Conservation (phyloP, 2,113 vertebrate genomes). For the Pholis gunnellus region DNA sequence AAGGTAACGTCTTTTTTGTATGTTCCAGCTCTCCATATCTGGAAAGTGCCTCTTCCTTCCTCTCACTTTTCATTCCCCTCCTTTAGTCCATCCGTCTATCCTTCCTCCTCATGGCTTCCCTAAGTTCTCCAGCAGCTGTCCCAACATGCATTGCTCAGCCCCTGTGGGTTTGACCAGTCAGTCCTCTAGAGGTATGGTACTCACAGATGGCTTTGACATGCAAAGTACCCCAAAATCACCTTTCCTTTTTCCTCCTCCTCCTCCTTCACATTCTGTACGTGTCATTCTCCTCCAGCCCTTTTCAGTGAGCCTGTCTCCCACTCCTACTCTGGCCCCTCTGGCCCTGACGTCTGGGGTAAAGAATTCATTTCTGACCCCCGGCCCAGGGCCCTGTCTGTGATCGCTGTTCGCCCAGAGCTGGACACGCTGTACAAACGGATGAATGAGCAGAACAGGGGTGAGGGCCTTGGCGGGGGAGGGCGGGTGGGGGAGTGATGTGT, state of each 20-base stretch:
- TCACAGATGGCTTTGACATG: slow-evolving; percentile 7
- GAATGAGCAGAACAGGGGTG: slow-evolving; percentile 77
- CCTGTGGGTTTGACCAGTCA: slow-evolving; percentile 67
- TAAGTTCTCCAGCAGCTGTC: slow-evolving; percentile 81
- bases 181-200: slow-evolving; percentile 65
- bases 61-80: slow-evolving; percentile 62
- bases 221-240: background rate
- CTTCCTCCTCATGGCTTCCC: slow-evolving; percentile 71
- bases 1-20: slow-evolving; percentile 36
- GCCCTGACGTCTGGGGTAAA: slow-evolving; percentile 72
- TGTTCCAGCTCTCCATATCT: background rate
- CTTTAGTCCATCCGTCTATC: slow-evolving; percentile 74
- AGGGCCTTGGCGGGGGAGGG: slow-evolving; percentile 46
- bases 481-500: slow-evolving; percentile 1
- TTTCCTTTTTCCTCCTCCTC: slow-evolving; percentile 23
- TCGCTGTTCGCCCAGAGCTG: slow-evolving; percentile 73
- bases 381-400: slow-evolving; percentile 76
- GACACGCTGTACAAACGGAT: slow-evolving; percentile 76
- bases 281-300: slow-evolving; percentile 83
- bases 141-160: slow-evolving; percentile 80
- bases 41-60: slow-evolving; percentile 26
- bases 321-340: slow-evolving; percentile 65
- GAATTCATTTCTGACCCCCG: slow-evolving; percentile 67
- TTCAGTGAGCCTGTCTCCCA: slow-evolving; percentile 79
- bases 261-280: slow-evolving; percentile 28